Base-by-base conservation (phyloP, 2,113 vertebrate species). In the Colius striatus region DNA sequence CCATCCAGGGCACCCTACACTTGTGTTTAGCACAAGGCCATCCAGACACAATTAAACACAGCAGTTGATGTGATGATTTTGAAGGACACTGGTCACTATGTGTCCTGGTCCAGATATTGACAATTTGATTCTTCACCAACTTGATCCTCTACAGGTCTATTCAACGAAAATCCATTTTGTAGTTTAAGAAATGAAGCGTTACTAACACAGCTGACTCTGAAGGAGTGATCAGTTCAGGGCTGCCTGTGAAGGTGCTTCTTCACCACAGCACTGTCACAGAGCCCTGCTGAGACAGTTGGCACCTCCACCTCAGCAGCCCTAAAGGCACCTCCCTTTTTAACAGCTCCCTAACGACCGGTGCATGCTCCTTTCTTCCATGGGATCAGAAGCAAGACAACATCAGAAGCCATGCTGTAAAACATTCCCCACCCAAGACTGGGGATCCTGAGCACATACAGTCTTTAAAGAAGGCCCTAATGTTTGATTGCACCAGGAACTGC, bases 231-330 rank as follows among this genome's bases (percentile, higher is more conserved):
- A 6, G 15, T 30, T 51, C 9, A 38, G 51, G 51, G 25, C 38
- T 22, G 47, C 4, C 48, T 0, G 1, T 16, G 26, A 32, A 60
- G 50, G 51, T 3, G 0, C 12, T 3, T 29, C 47, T 21, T 27
- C 48, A 27, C 32, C 16, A 21, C 57, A 30, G 38, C 2, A 5
- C 45, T 16, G 38, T 8, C 34, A 41, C 16, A 21, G 53, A 65
- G 27, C 45, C 67, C 68, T 36, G 1, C 41, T 30, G 19, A 43
- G 25, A 68, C 55, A 45, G 62, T 9, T 9, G 16, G 15, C n/a
- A 20, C 8, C 68, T 68, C 66, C 58, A 61, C 47, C 51, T 22
- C 15, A 54, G 57, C 43, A 63, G 55, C 38, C 55, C 66, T 11
- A 14, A 51, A 26, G 68, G 36, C 30, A 19, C 34, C 38, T 75